Evolutionary conservation across 2,113 vertebrate genomes (phyloP), one percentile per base, ranked within the genome.

Genomic region (Procapra przewalskii): DNA sequence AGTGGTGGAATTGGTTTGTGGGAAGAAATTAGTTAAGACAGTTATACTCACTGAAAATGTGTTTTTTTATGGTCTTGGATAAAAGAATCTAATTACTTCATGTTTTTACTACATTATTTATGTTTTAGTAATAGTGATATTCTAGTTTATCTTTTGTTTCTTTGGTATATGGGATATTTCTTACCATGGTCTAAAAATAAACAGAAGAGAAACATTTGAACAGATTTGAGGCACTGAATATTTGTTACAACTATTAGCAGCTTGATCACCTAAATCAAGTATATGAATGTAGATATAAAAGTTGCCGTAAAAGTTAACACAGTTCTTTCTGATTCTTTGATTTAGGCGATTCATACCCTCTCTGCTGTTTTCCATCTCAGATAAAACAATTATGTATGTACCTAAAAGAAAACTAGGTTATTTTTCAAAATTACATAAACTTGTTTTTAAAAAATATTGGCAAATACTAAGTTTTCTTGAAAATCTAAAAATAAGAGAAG

Each of bases 381-480:
- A 62, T 79, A 84, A 92, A 95, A 71, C 11, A 90, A 48, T 40
- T 90, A 25, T 16, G 5, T 60, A 16, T 87, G 8, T 57, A 50
- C 48, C 50, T 67, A 79, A 88, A 94, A 91, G 60, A 88, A 88
- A 75, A 88, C 21, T 55, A 81, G 48, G 27, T 95, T 88, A 40
- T 86, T 90, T 97, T 95, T 87, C 75, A 92, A 62, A 97, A 55
- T 94, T 88, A 59, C 84, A 64, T 4, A 60, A 27, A 88, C 60
- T 81, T 57, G 8, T 54, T 81, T 77, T 43, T 27, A 43, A 43
- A 57, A 59, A 89, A 81, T n/a, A 75, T 11, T 77, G 62, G 13
- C 23, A 59, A 90, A 12, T 59, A 71, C 25, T 54, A 83, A 50
- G 6, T 95, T 95, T 97, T 90, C 27, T 82, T 87, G 82, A 91